A percentile compares a stretch with the other conserved stretches of the same genome.
Conservation (phyloP, 2,113 vertebrate genomes). For the Amblyornis subalaris region DNA sequence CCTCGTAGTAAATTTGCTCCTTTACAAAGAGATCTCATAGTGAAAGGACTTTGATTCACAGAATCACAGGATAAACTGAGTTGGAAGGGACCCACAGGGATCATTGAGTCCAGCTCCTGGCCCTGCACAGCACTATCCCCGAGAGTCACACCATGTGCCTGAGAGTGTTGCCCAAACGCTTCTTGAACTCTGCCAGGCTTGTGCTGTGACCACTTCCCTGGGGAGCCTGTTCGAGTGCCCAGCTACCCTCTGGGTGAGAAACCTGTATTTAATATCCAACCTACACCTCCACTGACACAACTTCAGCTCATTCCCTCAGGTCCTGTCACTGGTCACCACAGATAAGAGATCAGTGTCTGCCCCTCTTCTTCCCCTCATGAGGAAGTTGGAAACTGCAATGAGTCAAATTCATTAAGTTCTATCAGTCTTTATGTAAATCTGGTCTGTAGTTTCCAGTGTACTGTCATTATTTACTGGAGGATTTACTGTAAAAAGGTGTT, state of each 20-base stretch:
- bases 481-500: neutral
- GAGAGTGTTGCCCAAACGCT: neutral
- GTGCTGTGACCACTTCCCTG: neutral
- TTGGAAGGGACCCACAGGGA: neutral
- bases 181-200: neutral
- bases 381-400: neutral
- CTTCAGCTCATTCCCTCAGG: accelerated
- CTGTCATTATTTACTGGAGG: neutral
- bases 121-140: neutral
- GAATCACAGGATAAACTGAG: neutral
- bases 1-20: neutral
- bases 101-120: neutral
- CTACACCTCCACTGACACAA: neutral
- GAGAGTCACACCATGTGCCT: accelerated
- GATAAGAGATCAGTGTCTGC: neutral
- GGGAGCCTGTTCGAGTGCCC: neutral
- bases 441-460: neutral
- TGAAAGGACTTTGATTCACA: neutral
- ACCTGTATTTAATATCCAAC: neutral
- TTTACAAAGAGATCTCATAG: neutral
- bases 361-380: neutral
- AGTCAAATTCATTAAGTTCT: neutral
- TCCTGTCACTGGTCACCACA: neutral
- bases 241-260: neutral
- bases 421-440: neutral